Evolutionary conservation across 1,140 invertebrate genomes (phyloP).

Genomic region (Ptiloglossa arizonensis): DNA sequence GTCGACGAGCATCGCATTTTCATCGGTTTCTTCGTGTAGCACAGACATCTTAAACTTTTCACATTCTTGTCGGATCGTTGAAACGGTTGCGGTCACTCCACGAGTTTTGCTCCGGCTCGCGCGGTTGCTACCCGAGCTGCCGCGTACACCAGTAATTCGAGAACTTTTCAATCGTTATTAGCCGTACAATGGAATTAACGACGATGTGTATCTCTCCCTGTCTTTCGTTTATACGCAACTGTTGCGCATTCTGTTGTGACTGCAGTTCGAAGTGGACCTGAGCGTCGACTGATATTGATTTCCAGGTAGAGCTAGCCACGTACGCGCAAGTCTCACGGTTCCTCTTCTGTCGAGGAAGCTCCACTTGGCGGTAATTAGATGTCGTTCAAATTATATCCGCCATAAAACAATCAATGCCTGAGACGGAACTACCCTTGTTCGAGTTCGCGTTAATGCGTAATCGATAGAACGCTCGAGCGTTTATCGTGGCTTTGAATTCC

Average conservation of each 20-base stretch:
- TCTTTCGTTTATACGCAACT: constrained; percentile 65
- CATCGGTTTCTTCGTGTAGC: not conserved
- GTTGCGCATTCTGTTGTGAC: constrained; percentile 69
- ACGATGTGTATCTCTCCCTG: constrained; percentile 19
- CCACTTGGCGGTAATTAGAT: constrained; percentile 53
- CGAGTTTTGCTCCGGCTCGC: not conserved
- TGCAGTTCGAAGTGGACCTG: constrained; percentile 58
- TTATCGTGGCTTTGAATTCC: not conserved
- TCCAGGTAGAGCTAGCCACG: constrained; percentile 49
- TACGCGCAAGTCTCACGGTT: constrained; percentile 68
- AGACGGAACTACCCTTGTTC: not conserved
- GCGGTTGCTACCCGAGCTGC: not conserved
- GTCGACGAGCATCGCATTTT: constrained; percentile 17
- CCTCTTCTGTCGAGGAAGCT: constrained; percentile 32
- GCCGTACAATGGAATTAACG: constrained; percentile 4
- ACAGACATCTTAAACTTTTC: too few species aligned
- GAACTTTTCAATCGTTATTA: constrained; percentile 30
- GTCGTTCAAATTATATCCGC: constrained; percentile 27
- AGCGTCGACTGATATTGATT: constrained; percentile 75
- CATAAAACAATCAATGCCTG: constrained; percentile 16
- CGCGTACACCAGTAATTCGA: not conserved
- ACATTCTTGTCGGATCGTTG: not conserved
- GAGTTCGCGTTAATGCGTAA: not conserved
- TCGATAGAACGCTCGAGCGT: not conserved
- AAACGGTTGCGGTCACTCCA: not conserved